phyloP scores from a whole-genome alignment of 1,140 invertebrate genomes.

The Phenacoccus solenopsis region DNA sequence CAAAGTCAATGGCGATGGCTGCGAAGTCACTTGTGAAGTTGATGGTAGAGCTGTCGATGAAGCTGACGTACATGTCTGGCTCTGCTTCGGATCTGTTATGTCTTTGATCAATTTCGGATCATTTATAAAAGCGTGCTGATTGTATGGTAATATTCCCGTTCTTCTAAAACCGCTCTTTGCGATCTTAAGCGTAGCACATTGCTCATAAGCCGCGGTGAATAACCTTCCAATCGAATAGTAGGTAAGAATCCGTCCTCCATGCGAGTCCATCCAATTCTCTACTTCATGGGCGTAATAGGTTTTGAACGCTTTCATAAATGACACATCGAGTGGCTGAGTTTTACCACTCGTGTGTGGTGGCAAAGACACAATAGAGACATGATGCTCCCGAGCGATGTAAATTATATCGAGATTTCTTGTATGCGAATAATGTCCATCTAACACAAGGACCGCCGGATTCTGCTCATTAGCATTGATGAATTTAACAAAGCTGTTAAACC shows the following conservation, averaged over 20 bases:
- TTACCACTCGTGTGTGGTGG: slow-evolving; percentile 30
- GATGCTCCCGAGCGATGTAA: slow-evolving; percentile 25
- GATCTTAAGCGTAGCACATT: slow-evolving; percentile 16
- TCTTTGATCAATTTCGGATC: too few species aligned
- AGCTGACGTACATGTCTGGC: too few species aligned
- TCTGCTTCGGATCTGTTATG: too few species aligned
- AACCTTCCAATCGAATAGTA: slow-evolving; percentile 19
- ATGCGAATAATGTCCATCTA: slow-evolving; percentile 25
- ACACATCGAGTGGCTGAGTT: slow-evolving; percentile 33
- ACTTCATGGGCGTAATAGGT: slow-evolving; percentile 30
- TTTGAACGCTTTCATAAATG: slow-evolving; percentile 35
- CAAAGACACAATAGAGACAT: slow-evolving; percentile 27
- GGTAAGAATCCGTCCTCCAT: slow-evolving; percentile 37
- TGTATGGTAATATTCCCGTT: slow-evolving; percentile 20
- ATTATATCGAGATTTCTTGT: slow-evolving; percentile 22
- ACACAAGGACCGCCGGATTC: background rate
- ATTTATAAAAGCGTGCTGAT: too few species aligned
- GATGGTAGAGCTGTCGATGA: too few species aligned
- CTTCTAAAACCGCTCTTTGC: slow-evolving; percentile 19
- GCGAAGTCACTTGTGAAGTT: too few species aligned
- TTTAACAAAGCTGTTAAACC: slow-evolving; percentile 12
- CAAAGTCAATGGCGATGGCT: too few species aligned
- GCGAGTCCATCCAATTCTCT: slow-evolving; percentile 35
- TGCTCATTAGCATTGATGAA: slow-evolving; percentile 6
- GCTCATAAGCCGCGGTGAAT: slow-evolving; percentile 13